A percentile compares a stretch with the other conserved stretches of the same genome.
These are phyloP conservation scores for Ernsta delagoae DNA, from an alignment of 2,888 invertebrate species.

Conservation along the genomic window DNA sequence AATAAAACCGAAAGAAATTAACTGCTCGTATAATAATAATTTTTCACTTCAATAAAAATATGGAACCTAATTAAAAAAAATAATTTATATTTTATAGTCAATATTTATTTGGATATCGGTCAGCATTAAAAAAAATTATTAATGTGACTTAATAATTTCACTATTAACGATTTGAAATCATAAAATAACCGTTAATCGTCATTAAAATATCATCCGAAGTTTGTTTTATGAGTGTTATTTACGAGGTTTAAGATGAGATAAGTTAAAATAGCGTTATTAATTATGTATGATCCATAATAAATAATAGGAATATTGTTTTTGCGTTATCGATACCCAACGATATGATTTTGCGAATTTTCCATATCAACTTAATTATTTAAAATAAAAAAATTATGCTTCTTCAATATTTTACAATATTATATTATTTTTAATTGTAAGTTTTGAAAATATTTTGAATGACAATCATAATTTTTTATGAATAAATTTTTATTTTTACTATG, in stretches of 20 bases:
- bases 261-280: slow-evolving; percentile 23
- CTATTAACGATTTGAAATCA: slow-evolving; percentile 25
- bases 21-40: not conserved
- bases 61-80: not conserved
- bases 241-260: slow-evolving; percentile 26
- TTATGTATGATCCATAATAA: not conserved
- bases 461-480: no score
- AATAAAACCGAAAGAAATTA: not conserved
- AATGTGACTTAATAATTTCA: slow-evolving; percentile 13
- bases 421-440: no score
- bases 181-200: slow-evolving; percentile 34
- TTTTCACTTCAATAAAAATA: not conserved
- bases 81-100: not conserved
- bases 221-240: slow-evolving; percentile 31
- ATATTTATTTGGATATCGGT: slow-evolving; percentile 3
- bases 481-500: no score
- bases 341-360: no score
- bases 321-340: not conserved
- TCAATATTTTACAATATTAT: no score
- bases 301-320: not conserved
- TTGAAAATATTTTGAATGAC: no score
- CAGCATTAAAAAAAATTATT: slow-evolving; percentile 23
- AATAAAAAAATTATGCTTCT: no score
- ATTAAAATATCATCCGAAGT: slow-evolving; percentile 19
- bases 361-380: no score